Conservation (phyloP, 1,140 invertebrate genomes). For the Aphelinus atriplicis region DNA sequence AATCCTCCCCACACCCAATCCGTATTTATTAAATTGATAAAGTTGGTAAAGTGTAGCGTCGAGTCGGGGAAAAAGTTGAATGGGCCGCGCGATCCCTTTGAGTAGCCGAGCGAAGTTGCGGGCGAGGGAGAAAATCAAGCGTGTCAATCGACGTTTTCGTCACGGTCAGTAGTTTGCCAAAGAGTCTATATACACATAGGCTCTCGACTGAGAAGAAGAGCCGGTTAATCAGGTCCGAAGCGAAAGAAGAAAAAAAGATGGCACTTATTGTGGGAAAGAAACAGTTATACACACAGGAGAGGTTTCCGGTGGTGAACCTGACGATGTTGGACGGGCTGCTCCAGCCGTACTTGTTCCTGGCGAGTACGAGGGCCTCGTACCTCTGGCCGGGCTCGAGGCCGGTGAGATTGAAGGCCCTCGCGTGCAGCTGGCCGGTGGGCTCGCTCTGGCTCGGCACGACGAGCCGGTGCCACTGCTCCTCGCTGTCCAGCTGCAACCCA, state of each 20-base stretch:
- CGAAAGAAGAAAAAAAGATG: background rate
- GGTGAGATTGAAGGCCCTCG: conserved; percentile 73
- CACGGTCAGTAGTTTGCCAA: too few relatives aligned
- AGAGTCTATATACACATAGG: too few relatives aligned
- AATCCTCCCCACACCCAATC: too few relatives aligned
- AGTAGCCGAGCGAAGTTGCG: background rate
- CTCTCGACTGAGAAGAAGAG: background rate
- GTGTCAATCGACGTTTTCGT: too few relatives aligned
- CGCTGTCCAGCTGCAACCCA: conserved; percentile 47
- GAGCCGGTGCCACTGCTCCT: conserved; percentile 73
- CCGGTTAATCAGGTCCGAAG: background rate
- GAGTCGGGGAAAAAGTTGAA: too few relatives aligned
- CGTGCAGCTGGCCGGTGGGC: conserved; percentile 71
- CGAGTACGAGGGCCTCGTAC: conserved; percentile 76
- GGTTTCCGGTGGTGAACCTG: conserved; percentile 65
- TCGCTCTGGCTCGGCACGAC: conserved; percentile 73
- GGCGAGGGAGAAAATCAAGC: too few relatives aligned
- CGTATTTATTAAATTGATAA: too few relatives aligned
- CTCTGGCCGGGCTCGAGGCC: conserved; percentile 73
- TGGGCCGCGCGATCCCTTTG: too few relatives aligned
- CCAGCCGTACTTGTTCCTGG: conserved; percentile 78
- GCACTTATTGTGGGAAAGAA: background rate
- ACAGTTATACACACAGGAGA: background rate
- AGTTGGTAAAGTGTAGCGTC: too few relatives aligned
- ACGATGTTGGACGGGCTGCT: conserved; percentile 73